Evolutionary conservation across 92 coral and sea anemone genomes (phyloP).

Genomic region (Porites evermanni): DNA sequence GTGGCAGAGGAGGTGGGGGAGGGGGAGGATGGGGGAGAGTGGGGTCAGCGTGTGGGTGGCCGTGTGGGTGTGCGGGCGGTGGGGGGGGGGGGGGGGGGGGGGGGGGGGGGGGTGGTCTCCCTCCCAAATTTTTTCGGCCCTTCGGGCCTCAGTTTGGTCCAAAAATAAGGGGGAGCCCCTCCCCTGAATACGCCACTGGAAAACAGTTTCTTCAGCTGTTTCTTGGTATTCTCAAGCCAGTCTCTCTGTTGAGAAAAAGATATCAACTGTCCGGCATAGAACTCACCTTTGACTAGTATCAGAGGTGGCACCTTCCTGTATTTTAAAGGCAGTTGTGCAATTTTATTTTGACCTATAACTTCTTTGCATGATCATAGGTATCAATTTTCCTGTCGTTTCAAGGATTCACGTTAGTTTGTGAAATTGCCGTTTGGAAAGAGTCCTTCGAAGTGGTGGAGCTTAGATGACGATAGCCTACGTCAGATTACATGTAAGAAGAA

Average conservation of each 20-base stretch:
- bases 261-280: constrained; percentile 4
- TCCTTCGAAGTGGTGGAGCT: constrained; percentile 65
- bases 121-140: too few relatives aligned
- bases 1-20: too few relatives aligned
- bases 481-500: constrained; percentile 50
- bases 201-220: constrained; percentile 30
- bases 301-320: constrained; percentile 53
- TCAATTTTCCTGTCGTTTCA: constrained; percentile 30
- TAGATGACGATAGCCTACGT: constrained; percentile 67
- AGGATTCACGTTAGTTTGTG: constrained; percentile 43
- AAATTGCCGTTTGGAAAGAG: constrained; percentile 72
- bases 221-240: constrained; percentile 49
- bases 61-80: too few relatives aligned
- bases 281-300: constrained; percentile 3
- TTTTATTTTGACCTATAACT: constrained; percentile 40
- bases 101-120: too few relatives aligned
- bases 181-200: background rate
- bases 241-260: constrained; percentile 4
- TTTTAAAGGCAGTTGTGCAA: constrained; percentile 32
- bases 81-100: too few relatives aligned
- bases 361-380: constrained; percentile 22
- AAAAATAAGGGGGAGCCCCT: background rate
- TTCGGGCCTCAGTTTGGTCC: constrained; percentile 17
- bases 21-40: too few relatives aligned
- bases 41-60: too few relatives aligned